Percentiles rank a stretch among this genome's conserved stretches.
phyloP scores from a whole-genome alignment of 1,140 invertebrate genomes.

The Temnothorax nylanderi region DNA sequence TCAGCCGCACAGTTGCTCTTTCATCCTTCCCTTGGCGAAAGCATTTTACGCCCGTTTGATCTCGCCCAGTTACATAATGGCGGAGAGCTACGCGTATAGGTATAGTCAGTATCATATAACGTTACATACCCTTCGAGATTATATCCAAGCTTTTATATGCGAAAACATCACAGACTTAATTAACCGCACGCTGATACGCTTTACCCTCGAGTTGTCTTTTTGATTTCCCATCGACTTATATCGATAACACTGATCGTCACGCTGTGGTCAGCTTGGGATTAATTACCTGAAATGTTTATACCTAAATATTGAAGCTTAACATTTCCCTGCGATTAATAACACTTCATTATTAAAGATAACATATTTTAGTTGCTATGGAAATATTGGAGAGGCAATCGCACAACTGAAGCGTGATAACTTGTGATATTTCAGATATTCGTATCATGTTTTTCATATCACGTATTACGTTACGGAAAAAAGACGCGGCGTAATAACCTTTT shows the following conservation, averaged over 20 bases:
- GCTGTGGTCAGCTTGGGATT: neutral
- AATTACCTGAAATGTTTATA: neutral
- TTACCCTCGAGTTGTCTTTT: neutral
- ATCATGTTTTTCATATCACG: neutral
- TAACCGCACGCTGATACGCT: neutral
- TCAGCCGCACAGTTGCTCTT: conserved; percentile 46
- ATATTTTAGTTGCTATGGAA: neutral
- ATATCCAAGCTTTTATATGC: conserved; percentile 33
- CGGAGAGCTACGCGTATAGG: conserved; percentile 7
- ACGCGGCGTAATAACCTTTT: neutral
- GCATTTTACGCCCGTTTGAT: conserved; percentile 57
- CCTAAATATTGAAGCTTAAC: neutral
- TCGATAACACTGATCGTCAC: conserved; percentile 1
- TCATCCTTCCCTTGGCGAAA: conserved; percentile 30
- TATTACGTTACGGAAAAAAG: neutral
- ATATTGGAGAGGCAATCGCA: neutral
- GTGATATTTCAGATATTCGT: neutral
- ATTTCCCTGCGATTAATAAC: neutral
- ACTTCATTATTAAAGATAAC: neutral
- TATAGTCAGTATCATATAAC: conserved; percentile 6
- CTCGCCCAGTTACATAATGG: conserved; percentile 45
- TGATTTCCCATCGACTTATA: neutral
- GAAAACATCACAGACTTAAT: conserved; percentile 42
- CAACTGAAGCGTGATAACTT: neutral
- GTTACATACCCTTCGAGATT: conserved; percentile 25